phyloP scores from a whole-genome alignment of 2,888 invertebrate genomes.

The Macrostomum cliftonense region DNA sequence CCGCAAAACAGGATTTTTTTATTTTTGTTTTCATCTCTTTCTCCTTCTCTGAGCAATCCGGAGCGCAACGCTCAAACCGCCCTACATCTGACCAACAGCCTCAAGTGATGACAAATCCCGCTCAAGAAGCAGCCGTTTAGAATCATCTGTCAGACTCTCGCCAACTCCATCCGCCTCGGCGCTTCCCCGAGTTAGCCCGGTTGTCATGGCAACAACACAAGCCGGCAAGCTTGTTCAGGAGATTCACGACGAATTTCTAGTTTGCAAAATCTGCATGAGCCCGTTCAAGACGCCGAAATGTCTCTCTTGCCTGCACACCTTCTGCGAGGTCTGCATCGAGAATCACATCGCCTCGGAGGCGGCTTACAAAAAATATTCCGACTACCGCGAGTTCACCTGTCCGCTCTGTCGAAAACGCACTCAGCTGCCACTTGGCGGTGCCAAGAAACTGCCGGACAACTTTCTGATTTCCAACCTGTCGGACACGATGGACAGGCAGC shows the following conservation, averaged over 20 bases:
- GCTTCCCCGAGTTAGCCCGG: no score
- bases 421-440: constrained; percentile 36
- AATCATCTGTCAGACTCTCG: no score
- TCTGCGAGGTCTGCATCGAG: constrained; percentile 36
- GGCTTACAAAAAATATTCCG: constrained; percentile 38
- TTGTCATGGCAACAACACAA: not conserved
- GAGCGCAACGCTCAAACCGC: no score
- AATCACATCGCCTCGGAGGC: constrained; percentile 35
- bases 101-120: no score
- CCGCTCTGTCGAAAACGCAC: constrained; percentile 38
- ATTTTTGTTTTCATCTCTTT: no score
- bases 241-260: constrained; percentile 37
- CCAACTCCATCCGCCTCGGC: no score
- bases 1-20: no score
- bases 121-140: no score
- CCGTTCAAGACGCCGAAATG: constrained; percentile 36
- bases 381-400: constrained; percentile 38
- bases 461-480: constrained; percentile 36
- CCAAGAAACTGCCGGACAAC: constrained; percentile 38
- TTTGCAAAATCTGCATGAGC: constrained; percentile 37
- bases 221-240: constrained; percentile 34
- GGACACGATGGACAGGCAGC: constrained; percentile 29
- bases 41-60: no score
- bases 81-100: no score
- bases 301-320: constrained; percentile 36